Percentiles rank a stretch among this genome's conserved stretches.
Conservation (phyloP, 2,113 vertebrate genomes). For the Amia ocellicauda region DNA sequence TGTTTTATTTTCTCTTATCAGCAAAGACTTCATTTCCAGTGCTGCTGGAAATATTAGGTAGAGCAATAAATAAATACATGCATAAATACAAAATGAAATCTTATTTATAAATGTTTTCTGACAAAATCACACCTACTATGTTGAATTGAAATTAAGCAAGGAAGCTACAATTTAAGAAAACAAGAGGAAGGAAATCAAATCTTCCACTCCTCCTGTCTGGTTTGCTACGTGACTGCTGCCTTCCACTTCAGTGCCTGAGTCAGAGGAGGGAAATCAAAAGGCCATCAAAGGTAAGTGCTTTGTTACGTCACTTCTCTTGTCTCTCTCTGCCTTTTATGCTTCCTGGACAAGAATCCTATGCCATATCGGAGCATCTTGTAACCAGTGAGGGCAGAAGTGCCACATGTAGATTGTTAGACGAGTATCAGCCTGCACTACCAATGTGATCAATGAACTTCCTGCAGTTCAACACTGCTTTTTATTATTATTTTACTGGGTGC, state of each 20-base stretch:
- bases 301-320: neutral
- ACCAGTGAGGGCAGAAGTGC: neutral
- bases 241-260: slow-evolving; percentile 10
- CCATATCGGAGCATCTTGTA: neutral
- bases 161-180: neutral
- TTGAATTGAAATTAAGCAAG: neutral
- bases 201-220: neutral
- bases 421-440: no score
- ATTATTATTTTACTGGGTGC: no score
- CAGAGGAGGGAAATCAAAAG: slow-evolving; percentile 5
- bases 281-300: slow-evolving; percentile 10
- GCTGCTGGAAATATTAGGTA: no score
- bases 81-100: no score
- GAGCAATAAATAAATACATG: no score
- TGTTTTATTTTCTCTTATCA: no score
- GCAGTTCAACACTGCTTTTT: no score
- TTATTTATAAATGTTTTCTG: no score
- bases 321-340: neutral
- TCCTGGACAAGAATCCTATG: neutral
- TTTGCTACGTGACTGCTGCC: neutral
- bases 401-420: no score
- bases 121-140: no score
- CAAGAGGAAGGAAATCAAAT: neutral
- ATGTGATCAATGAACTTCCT: no score
- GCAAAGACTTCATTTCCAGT: no score